A percentile compares a stretch with the other conserved stretches of the same genome.
These are phyloP conservation scores for Bactericera cockerelli DNA, from an alignment of 1,140 invertebrate species.

Conservation along the genomic window DNA sequence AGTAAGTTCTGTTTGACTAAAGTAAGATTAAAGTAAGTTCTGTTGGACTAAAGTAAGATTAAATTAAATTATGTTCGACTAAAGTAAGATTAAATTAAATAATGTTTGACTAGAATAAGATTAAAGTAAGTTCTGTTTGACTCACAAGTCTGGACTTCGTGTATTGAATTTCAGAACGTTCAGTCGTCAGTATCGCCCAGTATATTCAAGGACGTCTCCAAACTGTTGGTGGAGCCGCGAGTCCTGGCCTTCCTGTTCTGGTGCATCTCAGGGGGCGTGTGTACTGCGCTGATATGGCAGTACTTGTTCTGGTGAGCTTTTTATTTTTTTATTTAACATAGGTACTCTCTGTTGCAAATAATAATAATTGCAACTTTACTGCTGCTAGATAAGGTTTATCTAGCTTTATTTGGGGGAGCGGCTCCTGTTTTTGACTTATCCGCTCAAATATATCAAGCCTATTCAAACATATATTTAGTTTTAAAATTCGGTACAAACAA, in stretches of 20 bases:
- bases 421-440: no score
- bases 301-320: slow-evolving; percentile 58
- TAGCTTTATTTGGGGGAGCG: no score
- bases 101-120: no score
- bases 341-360: no score
- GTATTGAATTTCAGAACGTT: slow-evolving; percentile 35
- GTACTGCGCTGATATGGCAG: slow-evolving; percentile 74
- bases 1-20: no score
- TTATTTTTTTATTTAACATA: no score
- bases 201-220: slow-evolving; percentile 44
- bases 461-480: slow-evolving; percentile 11
- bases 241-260: slow-evolving; percentile 55
- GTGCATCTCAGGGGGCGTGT: slow-evolving; percentile 65
- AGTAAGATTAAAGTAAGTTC: no score
- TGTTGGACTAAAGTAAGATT: neutral
- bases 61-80: slow-evolving; percentile 23
- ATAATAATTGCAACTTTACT: no score
- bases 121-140: no score
- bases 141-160: no score
- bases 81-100: slow-evolving; percentile 28
- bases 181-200: slow-evolving; percentile 42
- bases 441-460: no score
- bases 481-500: slow-evolving; percentile 5
- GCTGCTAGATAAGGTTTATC: no score
- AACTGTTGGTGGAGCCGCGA: slow-evolving; percentile 41